Conservation (phyloP, 2,113 vertebrate genomes). For the Aegithalos caudatus region DNA sequence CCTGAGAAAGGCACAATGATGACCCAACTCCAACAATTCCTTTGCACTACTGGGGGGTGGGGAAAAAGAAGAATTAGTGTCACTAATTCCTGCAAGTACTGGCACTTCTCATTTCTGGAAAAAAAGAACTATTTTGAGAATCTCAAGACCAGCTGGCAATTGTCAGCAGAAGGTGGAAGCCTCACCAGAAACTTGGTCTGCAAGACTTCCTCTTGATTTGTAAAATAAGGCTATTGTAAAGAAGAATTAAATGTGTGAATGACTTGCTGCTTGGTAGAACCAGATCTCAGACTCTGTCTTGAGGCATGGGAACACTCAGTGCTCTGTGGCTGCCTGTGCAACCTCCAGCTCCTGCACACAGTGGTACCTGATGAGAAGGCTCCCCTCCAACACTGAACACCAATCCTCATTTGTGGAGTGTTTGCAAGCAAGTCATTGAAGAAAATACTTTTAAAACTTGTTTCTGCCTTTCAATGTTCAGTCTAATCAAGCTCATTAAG, state of each 20-base stretch:
- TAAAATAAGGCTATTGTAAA: neutral
- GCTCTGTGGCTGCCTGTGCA: neutral
- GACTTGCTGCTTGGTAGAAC: neutral
- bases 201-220: constrained; percentile 45
- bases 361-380: neutral
- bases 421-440: neutral
- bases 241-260: neutral
- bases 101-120: constrained; percentile 36
- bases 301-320: neutral
- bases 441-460: neutral
- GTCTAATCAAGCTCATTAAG: neutral
- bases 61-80: neutral
- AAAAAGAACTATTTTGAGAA: neutral
- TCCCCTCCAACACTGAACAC: neutral
- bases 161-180: constrained; percentile 15
- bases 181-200: constrained; percentile 27
- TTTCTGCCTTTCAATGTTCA: neutral
- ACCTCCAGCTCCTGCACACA: neutral
- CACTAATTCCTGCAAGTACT: neutral
- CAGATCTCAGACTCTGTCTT: neutral
- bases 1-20: neutral
- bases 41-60: neutral
- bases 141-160: neutral
- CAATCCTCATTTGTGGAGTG: neutral
- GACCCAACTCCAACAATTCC: neutral